Percentiles rank a stretch among this genome's conserved stretches.
These are phyloP conservation scores for Centropus unirufus DNA, from an alignment of 2,113 vertebrate species.

Conservation along the genomic window DNA sequence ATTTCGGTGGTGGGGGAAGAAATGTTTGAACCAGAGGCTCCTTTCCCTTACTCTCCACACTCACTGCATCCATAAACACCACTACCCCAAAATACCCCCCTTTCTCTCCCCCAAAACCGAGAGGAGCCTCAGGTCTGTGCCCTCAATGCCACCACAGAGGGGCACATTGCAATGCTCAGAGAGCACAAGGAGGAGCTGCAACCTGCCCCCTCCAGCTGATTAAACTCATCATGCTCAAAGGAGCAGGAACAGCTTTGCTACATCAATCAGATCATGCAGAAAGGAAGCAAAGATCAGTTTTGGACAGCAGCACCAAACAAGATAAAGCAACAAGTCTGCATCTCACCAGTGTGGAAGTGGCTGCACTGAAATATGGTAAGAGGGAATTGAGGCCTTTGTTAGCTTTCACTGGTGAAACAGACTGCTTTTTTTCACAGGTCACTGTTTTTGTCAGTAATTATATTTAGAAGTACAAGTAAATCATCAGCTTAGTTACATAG, in stretches of 20 bases:
- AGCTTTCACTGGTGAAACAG: background rate
- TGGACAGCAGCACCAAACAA: background rate
- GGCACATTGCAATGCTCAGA: background rate
- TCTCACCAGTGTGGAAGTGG: background rate
- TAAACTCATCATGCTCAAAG: background rate
- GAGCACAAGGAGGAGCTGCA: background rate
- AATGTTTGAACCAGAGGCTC: background rate
- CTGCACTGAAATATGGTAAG: background rate
- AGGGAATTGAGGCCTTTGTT: background rate
- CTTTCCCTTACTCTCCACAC: background rate
- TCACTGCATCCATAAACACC: background rate
- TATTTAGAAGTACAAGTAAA: background rate
- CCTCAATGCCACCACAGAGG: background rate
- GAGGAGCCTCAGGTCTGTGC: background rate
- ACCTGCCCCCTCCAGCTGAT: background rate
- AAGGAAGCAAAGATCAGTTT: background rate
- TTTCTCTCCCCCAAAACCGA: background rate
- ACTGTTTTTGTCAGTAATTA: background rate
- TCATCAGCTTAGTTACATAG: background rate
- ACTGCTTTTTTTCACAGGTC: background rate
- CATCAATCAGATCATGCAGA: fast-evolving
- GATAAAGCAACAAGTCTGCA: background rate
- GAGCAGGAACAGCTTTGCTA: background rate
- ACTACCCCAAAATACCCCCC: background rate
- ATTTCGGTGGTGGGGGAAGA: fast-evolving